phyloP scores from a whole-genome alignment of 2,888 invertebrate genomes.

The Ptychoptera albimana region DNA sequence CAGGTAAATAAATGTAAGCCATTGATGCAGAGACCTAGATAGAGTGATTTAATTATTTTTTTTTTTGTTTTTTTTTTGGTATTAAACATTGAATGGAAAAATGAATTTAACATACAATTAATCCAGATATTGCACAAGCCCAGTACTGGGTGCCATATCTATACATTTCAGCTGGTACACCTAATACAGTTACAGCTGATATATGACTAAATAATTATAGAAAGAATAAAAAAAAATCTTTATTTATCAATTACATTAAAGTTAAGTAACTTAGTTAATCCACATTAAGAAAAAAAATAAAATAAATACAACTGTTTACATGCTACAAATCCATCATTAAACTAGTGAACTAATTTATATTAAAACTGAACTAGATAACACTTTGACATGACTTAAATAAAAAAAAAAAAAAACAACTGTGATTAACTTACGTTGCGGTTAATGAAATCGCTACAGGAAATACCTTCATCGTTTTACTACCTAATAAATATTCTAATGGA shows the following conservation, averaged over 20 bases:
- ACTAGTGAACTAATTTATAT: too few relatives aligned
- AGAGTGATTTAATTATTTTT: not conserved
- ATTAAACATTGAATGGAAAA: not conserved
- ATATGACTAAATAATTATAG: constrained; percentile 5
- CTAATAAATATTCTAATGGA: constrained; percentile 52
- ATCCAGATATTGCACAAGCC: constrained; percentile 24
- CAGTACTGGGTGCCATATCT: constrained; percentile 32
- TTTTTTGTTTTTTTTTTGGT: too few relatives aligned
- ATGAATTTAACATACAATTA: constrained; percentile 14
- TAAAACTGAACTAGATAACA: too few relatives aligned
- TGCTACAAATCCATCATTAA: too few relatives aligned
- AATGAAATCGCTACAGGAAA: constrained; percentile 59
- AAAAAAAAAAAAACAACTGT: not conserved
- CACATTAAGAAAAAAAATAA: too few relatives aligned
- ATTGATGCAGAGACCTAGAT: constrained; percentile 12
- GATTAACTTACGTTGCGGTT: constrained; percentile 47
- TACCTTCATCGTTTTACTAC: constrained; percentile 54
- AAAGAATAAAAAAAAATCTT: too few relatives aligned
- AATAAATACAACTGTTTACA: too few relatives aligned
- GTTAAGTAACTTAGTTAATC: too few relatives aligned
- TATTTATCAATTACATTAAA: too few relatives aligned
- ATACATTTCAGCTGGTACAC: constrained; percentile 35
- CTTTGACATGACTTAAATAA: not conserved
- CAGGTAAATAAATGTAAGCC: constrained; percentile 30
- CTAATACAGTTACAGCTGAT: constrained; percentile 4